Base-by-base conservation (phyloP, 2,888 invertebrate genomes). In the Hemaris fuciformis region DNA sequence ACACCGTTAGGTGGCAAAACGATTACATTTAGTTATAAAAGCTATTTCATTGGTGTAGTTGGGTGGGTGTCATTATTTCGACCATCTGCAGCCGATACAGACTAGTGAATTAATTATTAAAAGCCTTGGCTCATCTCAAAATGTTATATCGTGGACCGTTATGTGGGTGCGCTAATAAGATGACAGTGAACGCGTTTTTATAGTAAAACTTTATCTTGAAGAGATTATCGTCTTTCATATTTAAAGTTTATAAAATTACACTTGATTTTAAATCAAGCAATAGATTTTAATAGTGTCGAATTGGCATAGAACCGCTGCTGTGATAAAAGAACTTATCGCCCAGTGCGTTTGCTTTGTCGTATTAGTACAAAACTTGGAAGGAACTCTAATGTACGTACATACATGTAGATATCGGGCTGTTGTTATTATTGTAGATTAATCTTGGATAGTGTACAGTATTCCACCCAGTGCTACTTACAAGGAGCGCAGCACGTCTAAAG, bases 1-100 rank as follows among this genome's bases (percentile, higher is more conserved):
- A 38, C n/a, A 61, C 61, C 61, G 57, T 58, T 61, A 61, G 25
- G 46, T 46, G 18, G 57, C 27, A 57, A 57, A 61, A 57, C 38
- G 34, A 61, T 61, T 45, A 31, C 57, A 57, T 61, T 20, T 61
- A 46, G 25, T 38, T 45, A 13, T 45, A 46, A 18, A 15, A 60
- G 10, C 15, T 3, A 27, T 8, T 53, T 1, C 53, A 60, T 23
- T 48, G 41, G 48, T 48, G 41, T 41, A 60, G 60, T 41, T 41
- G 18, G 48, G 59, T 48, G 41, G 46, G 38, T 34, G 57, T 10
- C 58, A 61, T 57, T 57, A 46, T 56, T 43, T 56, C 25, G 7
- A 45, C 22, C 15, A n/a, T 57, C 57, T 46, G 57, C 45, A 57
- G 46, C 23, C 57, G 38, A 38, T 57, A 46, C 42, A 25, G 18